Percentiles rank a stretch among this genome's conserved stretches.
phyloP scores from a whole-genome alignment of 2,797 vertebrate genomes.

The Macropus fuliginosus region DNA sequence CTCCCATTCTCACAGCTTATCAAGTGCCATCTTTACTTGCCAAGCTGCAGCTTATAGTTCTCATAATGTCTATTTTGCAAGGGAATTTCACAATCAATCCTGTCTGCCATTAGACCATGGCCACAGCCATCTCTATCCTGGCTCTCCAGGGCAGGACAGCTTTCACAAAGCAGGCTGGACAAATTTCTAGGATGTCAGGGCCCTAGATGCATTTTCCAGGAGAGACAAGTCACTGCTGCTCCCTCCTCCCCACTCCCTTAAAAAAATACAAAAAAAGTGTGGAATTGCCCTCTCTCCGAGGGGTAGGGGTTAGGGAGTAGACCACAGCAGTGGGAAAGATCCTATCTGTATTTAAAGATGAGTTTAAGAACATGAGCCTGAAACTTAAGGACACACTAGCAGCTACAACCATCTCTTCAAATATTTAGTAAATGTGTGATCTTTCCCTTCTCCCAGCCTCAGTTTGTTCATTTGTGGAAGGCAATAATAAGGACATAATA shows the following conservation, averaged over 20 bases:
- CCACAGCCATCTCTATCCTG: background rate
- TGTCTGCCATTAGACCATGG: background rate
- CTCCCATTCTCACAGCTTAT: background rate
- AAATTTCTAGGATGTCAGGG: background rate
- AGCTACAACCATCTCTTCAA: background rate
- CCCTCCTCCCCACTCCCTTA: background rate
- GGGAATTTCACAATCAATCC: background rate
- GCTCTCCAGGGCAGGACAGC: background rate
- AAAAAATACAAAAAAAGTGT: background rate
- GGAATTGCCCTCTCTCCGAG: background rate
- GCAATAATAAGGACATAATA: background rate
- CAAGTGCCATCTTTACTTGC: too few species aligned
- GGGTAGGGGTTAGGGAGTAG: background rate
- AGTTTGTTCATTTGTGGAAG: background rate
- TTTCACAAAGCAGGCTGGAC: background rate
- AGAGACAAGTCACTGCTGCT: background rate
- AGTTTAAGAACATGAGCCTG: background rate
- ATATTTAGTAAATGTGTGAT: background rate
- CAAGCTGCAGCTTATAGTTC: background rate
- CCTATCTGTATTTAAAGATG: background rate
- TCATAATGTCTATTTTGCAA: background rate
- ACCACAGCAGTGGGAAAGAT: background rate
- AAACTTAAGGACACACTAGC: too few species aligned
- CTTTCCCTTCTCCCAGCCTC: background rate
- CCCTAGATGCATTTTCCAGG: background rate